A percentile compares a stretch with the other conserved stretches of the same genome.
Evolutionary conservation across 2,113 vertebrate genomes (phyloP).

Genomic region (Falcunculus frontatus): DNA sequence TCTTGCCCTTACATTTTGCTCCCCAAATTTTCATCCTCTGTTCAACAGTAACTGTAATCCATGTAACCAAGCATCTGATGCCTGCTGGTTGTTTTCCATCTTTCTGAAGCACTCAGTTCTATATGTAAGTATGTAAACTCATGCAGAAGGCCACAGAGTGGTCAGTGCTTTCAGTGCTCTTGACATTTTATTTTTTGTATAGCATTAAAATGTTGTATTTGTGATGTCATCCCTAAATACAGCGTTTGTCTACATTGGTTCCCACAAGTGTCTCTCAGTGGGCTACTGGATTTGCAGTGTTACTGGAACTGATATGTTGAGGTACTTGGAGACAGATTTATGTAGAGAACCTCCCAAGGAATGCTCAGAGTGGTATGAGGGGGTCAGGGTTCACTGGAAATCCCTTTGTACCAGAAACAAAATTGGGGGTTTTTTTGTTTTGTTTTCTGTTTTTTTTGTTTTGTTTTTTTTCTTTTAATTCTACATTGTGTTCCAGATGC

Average conservation of each 20-base stretch:
- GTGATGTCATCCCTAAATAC: not conserved
- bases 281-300: not conserved
- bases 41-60: not conserved
- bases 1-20: not conserved
- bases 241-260: not conserved
- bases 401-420: not conserved
- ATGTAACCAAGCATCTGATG: not conserved
- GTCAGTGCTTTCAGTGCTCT: not conserved
- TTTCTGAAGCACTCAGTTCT: not conserved
- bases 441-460: not conserved
- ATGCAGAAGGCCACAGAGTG: not conserved
- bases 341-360: not conserved
- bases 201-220: not conserved
- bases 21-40: not conserved
- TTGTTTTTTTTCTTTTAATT: not conserved
- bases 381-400: not conserved
- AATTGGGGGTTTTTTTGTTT: not conserved
- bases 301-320: not conserved
- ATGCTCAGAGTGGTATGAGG: too few species aligned
- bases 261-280: not conserved
- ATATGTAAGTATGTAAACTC: accelerated
- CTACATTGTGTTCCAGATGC: not conserved
- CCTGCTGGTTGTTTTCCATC: not conserved
- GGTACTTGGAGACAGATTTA: not conserved
- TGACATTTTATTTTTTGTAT: not conserved